These are phyloP conservation scores for Eurypyga helias DNA, from an alignment of 2,113 vertebrate species.

Conservation along the genomic window DNA sequence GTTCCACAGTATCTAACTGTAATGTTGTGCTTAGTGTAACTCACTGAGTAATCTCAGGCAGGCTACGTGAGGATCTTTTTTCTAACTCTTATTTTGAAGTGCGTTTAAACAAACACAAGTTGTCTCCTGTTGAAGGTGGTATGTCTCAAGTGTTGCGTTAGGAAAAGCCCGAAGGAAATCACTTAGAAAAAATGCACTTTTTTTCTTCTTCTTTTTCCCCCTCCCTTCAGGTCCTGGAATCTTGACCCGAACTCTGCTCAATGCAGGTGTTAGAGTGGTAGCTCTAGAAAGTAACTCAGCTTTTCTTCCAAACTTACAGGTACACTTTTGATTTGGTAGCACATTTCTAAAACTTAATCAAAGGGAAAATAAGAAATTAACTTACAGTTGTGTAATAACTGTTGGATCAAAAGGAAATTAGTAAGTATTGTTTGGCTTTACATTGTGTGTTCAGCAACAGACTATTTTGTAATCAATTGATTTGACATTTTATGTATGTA, in stretches of 20 bases:
- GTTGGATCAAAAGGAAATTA: neutral
- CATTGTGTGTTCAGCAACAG: neutral
- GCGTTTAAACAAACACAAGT: neutral
- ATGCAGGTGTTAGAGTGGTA: conserved; percentile 85
- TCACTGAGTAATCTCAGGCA: neutral
- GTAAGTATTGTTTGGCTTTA: neutral
- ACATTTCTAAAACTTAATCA: neutral
- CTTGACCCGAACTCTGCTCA: conserved; percentile 86
- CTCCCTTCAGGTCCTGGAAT: conserved; percentile 85
- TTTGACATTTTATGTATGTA: neutral
- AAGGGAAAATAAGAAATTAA: neutral
- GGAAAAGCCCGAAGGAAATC: neutral
- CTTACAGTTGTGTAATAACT: neutral
- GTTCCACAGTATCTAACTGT: neutral
- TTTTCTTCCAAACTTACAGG: conserved; percentile 86
- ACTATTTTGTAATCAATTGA: neutral
- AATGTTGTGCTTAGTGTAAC: neutral
- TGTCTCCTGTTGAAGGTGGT: neutral
- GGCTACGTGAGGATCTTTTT: neutral
- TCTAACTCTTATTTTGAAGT: neutral
- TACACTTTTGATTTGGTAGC: conserved; percentile 57
- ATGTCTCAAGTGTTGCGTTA: neutral
- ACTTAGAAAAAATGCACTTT: neutral
- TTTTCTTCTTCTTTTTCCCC: neutral
- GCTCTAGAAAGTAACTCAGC: conserved; percentile 83